A percentile compares a stretch with the other conserved stretches of the same genome.
Evolutionary conservation across 2,113 vertebrate genomes (phyloP).

Genomic region (Lonchura striata): DNA sequence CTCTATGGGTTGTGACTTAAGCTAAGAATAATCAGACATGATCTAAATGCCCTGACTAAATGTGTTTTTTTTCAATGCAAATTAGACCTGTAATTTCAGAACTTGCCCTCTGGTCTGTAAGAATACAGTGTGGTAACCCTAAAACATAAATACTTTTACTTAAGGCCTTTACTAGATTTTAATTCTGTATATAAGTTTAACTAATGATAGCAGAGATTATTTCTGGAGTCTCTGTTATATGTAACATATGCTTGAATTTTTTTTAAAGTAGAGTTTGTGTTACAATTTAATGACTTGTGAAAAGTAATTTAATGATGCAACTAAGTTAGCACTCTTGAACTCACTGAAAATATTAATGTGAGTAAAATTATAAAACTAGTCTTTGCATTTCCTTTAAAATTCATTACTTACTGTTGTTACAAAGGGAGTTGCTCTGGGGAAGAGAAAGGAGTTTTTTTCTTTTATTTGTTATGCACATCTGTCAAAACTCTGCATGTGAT

Average conservation of each 20-base stretch:
- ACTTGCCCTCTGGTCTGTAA: background rate
- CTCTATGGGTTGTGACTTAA: background rate
- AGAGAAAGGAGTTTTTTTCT: background rate
- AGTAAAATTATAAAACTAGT: background rate
- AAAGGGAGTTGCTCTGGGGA: background rate
- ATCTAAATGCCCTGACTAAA: background rate
- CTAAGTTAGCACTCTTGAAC: background rate
- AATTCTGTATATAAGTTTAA: background rate
- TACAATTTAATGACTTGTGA: background rate
- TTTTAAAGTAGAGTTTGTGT: background rate
- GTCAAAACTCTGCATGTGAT: background rate
- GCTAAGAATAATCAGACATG: background rate
- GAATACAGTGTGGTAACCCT: background rate
- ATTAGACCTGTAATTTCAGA: background rate
- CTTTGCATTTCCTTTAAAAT: background rate
- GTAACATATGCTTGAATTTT: background rate
- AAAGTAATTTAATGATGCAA: background rate
- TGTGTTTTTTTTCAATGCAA: background rate
- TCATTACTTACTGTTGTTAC: background rate
- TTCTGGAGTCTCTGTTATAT: background rate
- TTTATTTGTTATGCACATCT: background rate
- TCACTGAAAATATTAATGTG: background rate
- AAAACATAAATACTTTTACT: background rate
- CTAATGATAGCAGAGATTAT: background rate
- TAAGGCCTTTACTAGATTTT: background rate